Evolutionary conservation across 1,140 invertebrate genomes (phyloP), one percentile per base, ranked within the genome.

Genomic region (Anagrus nilaparvatae): DNA sequence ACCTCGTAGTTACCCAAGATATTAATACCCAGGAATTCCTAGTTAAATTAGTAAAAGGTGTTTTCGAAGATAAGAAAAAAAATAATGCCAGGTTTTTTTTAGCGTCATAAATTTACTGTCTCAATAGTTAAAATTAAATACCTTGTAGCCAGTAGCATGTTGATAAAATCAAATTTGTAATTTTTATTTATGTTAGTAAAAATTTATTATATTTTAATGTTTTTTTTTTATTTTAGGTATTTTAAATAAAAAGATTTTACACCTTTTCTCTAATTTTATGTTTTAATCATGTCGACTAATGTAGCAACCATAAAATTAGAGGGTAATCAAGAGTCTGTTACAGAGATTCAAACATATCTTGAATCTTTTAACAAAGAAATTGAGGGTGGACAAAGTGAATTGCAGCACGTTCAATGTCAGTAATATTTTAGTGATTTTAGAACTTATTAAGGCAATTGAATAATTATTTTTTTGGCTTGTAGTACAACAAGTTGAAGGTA

Each of bases 301-400:
- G 55, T 66, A 38, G 54, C 63, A 13, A 56, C 63, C 3, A 65
- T 69, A 50, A 69, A 69, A 20, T 43, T 67, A 32, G 66, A 69
- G 48, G 65, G 63, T 4, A 60, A 56, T 21, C 66, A 67, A 46
- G 66, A 69, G 54, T 67, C 65, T 46, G 78, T 84, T 12, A 80
- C 77, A 21, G 83, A 86, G 49, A 84, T 87, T 50, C 84, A 89
- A 52, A 82, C 82, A 39, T 89, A 89, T 53, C 65, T 90, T 29
- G 83, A 81, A 39, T 83, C 82, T 4, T 88, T 89, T 56, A 85
- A 90, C 53, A 87, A 87, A 55, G 85, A 89, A 63, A 88, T 89
- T 35, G 77, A 79, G 47, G 74, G 74, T 29, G 69, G 61, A 20
- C 69, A 58, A 66, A 76, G 60, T 27, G 62, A 59, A 45, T 56